These are phyloP conservation scores for Scaptomyza reducta DNA, from an alignment of 2,888 invertebrate genomes.

Conservation along the genomic window DNA sequence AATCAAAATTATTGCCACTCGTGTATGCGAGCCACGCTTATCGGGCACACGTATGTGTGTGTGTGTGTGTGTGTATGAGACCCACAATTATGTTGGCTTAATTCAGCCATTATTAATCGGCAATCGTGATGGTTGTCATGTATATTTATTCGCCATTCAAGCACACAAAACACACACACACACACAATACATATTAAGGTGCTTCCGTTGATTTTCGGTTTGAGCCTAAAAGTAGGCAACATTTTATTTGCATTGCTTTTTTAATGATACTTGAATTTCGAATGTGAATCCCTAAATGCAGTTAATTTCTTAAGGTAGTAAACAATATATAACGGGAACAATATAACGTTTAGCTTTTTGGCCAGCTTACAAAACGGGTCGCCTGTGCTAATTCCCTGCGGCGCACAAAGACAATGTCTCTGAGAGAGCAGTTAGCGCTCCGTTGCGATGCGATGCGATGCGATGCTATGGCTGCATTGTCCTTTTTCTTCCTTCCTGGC, in stretches of 20 bases:
- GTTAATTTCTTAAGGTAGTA: neutral
- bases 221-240: no score
- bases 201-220: no score
- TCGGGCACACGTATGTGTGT: slow-evolving; percentile 23
- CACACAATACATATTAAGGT: no score
- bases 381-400: slow-evolving; percentile 1
- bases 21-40: slow-evolving; percentile 48
- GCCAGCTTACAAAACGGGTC: slow-evolving; percentile 6
- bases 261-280: slow-evolving; percentile 15
- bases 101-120: slow-evolving; percentile 56
- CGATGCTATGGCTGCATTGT: slow-evolving; percentile 20
- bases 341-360: slow-evolving; percentile 9
- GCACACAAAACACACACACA: no score
- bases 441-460: neutral
- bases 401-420: slow-evolving; percentile 23
- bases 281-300: neutral
- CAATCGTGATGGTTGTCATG: slow-evolving; percentile 33
- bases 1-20: slow-evolving; percentile 45
- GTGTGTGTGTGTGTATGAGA: neutral
- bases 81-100: slow-evolving; percentile 55
- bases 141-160: slow-evolving; percentile 35
- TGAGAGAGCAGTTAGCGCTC: slow-evolving; percentile 29
- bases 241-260: slow-evolving; percentile 3
- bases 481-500: neutral
- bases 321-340: no score